Percentiles rank a stretch among this genome's conserved stretches.
Evolutionary conservation across 1,140 invertebrate genomes (phyloP).

Genomic region (Homalodisca vitripennis): DNA sequence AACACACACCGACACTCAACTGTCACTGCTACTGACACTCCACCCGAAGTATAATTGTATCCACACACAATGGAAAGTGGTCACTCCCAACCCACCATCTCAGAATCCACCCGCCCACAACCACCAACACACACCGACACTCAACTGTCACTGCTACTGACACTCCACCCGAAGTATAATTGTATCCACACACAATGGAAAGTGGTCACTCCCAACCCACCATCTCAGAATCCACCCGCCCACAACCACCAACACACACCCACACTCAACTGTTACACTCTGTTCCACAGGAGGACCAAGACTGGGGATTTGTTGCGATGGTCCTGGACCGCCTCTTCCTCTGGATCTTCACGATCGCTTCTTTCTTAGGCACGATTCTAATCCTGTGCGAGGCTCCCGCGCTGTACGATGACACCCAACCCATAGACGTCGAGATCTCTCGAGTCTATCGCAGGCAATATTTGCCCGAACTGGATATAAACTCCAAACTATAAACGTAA

Average conservation of each 20-base stretch:
- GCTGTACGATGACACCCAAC: constrained; percentile 84
- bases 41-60: neutral
- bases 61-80: neutral
- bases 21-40: neutral
- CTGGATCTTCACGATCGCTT: constrained; percentile 92
- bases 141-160: neutral
- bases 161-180: neutral
- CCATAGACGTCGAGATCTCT: constrained; percentile 85
- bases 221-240: neutral
- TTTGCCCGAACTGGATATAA: constrained; percentile 10
- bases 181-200: neutral
- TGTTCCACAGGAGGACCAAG: constrained; percentile 82
- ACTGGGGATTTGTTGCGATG: constrained; percentile 99
- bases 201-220: neutral
- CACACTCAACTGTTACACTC: neutral
- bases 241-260: constrained; percentile 3
- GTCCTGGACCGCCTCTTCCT: constrained; percentile 96
- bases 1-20: too few species aligned
- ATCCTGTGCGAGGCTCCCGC: constrained; percentile 89
- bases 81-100: neutral
- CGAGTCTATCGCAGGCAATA: constrained; percentile 53
- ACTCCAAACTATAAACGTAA: constrained; percentile 13
- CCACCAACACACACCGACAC: neutral
- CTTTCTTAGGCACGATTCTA: constrained; percentile 82
- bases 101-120: too few species aligned